phyloP scores from a whole-genome alignment of 1,140 invertebrate species.

The Homalodisca vitripennis region DNA sequence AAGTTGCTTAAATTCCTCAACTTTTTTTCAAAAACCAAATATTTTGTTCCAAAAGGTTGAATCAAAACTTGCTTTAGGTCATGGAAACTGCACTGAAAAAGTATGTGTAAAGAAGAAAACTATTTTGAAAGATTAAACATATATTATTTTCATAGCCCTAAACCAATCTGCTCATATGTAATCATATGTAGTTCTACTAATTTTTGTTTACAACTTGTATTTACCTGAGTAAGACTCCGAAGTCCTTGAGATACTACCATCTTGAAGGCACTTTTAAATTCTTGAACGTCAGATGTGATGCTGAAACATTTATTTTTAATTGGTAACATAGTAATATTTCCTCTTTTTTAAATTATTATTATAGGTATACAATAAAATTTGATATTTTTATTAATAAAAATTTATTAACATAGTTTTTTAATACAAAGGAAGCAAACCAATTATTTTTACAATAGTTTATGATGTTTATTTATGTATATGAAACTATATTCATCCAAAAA shows the following conservation, averaged over 20 bases:
- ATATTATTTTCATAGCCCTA: not conserved
- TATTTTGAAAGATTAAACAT: not conserved
- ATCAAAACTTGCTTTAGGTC: not conserved
- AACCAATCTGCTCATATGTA: not conserved
- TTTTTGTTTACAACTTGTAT: conserved; percentile 28
- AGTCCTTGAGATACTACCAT: conserved; percentile 86
- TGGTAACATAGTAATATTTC: too few species aligned
- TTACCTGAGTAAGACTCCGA: conserved; percentile 71
- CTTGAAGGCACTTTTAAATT: conserved; percentile 96
- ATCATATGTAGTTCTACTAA: not conserved
- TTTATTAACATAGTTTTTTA: too few species aligned
- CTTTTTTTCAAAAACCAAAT: not conserved
- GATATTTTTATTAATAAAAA: too few species aligned
- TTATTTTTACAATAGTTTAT: too few species aligned
- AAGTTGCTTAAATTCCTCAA: too few species aligned
- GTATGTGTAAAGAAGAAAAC: not conserved
- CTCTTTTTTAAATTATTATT: too few species aligned
- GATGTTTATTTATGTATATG: too few species aligned
- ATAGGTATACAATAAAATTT: too few species aligned
- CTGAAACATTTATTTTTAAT: too few species aligned
- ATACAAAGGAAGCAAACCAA: too few species aligned
- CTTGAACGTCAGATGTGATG: conserved; percentile 90
- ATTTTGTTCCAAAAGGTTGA: not conserved
- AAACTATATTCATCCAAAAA: too few species aligned
- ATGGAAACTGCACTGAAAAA: not conserved